phyloP scores from a whole-genome alignment of 1,140 invertebrate genomes.

The Zaprionus ghesquierei region DNA sequence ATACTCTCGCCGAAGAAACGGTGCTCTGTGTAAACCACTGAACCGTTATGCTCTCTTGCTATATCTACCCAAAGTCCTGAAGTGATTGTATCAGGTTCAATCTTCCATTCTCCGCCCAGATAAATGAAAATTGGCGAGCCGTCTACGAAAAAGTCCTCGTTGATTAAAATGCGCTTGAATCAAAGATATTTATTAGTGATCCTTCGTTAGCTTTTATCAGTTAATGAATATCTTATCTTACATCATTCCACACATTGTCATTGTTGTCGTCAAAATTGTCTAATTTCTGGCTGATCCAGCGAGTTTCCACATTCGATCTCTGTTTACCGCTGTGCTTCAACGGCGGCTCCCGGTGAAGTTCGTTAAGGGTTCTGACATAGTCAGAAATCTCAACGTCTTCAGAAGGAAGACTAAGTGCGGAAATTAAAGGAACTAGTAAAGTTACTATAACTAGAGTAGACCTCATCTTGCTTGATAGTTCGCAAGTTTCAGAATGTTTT shows the following conservation, averaged over 20 bases:
- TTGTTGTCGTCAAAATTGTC: constrained; percentile 89
- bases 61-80: constrained; percentile 85
- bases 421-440: constrained; percentile 33
- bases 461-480: constrained; percentile 53
- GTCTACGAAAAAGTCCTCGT: constrained; percentile 85
- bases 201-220: neutral
- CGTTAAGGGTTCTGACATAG: constrained; percentile 36
- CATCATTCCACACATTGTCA: constrained; percentile 86
- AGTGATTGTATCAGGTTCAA: constrained; percentile 83
- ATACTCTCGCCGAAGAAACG: constrained; percentile 91
- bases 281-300: constrained; percentile 81
- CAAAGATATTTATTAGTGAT: constrained; percentile 28
- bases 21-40: constrained; percentile 89
- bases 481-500: constrained; percentile 53
- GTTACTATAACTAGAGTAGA: constrained; percentile 22
- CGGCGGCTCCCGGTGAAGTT: constrained; percentile 55
- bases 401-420: constrained; percentile 12
- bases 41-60: constrained; percentile 86
- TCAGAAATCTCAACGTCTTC: constrained; percentile 1
- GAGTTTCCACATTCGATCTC: constrained; percentile 39
- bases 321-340: neutral
- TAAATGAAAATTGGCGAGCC: constrained; percentile 84
- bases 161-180: constrained; percentile 84
- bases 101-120: constrained; percentile 89
- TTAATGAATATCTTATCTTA: neutral